phyloP scores from a whole-genome alignment of 2,113 vertebrate species.

The Ursus arctos region DNA sequence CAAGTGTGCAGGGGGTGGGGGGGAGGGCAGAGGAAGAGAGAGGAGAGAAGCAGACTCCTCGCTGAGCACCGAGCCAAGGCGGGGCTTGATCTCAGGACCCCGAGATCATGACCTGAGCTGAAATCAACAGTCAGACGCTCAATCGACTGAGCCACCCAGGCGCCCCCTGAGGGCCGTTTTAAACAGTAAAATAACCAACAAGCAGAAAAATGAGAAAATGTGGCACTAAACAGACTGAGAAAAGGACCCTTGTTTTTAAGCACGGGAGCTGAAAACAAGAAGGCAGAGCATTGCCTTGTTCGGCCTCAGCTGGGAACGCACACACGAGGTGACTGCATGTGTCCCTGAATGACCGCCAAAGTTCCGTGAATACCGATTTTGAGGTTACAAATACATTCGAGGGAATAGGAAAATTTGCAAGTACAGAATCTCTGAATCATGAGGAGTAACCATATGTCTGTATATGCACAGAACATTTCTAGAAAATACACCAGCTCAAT shows the following conservation, averaged over 20 bases:
- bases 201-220: not conserved
- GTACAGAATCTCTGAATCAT: not conserved
- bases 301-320: not conserved
- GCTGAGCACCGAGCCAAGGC: not conserved
- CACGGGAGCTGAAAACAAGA: not conserved
- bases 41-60: not conserved
- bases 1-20: not conserved
- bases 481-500: not conserved
- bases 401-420: not conserved
- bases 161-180: not conserved
- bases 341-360: rapidly evolving
- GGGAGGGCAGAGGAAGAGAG: not conserved
- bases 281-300: not conserved
- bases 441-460: not conserved
- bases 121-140: not conserved
- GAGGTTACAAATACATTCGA: not conserved
- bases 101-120: not conserved
- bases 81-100: not conserved
- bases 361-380: not conserved
- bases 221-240: not conserved
- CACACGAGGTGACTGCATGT: rapidly evolving
- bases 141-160: no score
- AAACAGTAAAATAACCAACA: not conserved
- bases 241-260: not conserved
- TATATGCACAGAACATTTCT: not conserved